Base-by-base conservation (phyloP, 1,140 invertebrate species). In the Spodoptera litura region DNA sequence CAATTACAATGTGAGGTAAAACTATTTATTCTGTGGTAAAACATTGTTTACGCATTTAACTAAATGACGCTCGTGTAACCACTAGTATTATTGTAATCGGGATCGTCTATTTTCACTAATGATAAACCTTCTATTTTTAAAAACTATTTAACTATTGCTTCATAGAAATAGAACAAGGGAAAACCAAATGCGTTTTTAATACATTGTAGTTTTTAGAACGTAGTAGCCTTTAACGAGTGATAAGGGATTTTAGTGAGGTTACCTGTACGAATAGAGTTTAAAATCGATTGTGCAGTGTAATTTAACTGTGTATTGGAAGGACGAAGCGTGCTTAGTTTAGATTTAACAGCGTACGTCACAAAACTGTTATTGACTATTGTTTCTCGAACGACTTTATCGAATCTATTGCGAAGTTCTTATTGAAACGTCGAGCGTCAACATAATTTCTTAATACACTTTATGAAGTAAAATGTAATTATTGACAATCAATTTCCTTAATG, bases 321-420 rank as follows among this genome's bases (percentile, higher is more conserved):
- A 64, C 61, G 8, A 15, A 38, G n/a, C 35, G 35, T 44, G 38
- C 38, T 44, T 64, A 49, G 61, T 64, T 64, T 44, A 20, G 61
- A 64, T 64, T 49, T 56, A 56, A 20, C 55, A 15, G 15, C 31
- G 58, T 49, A 38, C 61, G 61, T 49, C 61, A 64, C 35, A 10
- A 59, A 44, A 64, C 35, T 64, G 61, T 64, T 20, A 64, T 49
- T 25, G n/a, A 38, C 62, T 66, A 66, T 66, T 66, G 62, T 66
- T 66, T 66, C 62, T 25, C 12, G 38, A 66, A 11, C 35, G 38
- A 15, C 15, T 66, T 66, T 44, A 66, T 66, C n/a, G 15, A 49
- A 66, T 66, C 38, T 44, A 20, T 5, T 49, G 38, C 38, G 15
- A 66, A 49, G 3, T 49, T n/a, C 6, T 11, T 61, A 20, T 44